These are phyloP conservation scores for Streptopelia turtur DNA, from an alignment of 2,797 vertebrate genomes.

Conservation along the genomic window DNA sequence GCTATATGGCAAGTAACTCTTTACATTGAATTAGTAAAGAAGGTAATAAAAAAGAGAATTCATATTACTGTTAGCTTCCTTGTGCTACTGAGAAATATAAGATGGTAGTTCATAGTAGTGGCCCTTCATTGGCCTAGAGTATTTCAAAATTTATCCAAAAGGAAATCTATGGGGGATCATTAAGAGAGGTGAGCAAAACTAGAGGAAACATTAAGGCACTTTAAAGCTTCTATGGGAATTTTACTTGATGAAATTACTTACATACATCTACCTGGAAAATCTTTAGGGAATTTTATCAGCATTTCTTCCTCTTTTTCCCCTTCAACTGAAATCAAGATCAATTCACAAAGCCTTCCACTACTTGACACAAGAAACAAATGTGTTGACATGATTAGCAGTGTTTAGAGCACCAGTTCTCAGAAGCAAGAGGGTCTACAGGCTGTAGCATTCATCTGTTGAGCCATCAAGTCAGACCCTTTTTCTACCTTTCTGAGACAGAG, in stretches of 20 bases:
- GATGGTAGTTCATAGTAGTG: neutral
- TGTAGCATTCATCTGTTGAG: neutral
- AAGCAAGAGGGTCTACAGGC: neutral
- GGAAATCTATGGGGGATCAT: neutral
- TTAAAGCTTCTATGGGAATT: conserved; percentile 56
- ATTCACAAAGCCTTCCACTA: conserved; percentile 12
- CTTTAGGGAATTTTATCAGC: neutral
- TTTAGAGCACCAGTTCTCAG: conserved; percentile 38
- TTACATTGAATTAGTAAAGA: neutral
- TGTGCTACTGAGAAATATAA: neutral
- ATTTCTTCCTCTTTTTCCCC: conserved; percentile 16
- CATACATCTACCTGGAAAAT: conserved; percentile 36
- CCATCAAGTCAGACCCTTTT: conserved; percentile 6
- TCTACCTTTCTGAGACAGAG: conserved; percentile 33
- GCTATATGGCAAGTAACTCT: neutral
- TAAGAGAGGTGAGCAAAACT: conserved; percentile 8
- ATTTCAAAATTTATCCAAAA: conserved; percentile 20
- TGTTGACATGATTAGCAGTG: conserved; percentile 32
- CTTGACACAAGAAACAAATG: conserved; percentile 44
- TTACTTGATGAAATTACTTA: conserved; percentile 56
- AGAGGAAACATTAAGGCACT: conserved; percentile 10
- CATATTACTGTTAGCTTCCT: neutral
- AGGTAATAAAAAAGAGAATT: neutral
- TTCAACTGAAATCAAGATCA: conserved; percentile 52
- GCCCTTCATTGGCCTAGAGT: neutral